phyloP scores from a whole-genome alignment of 1,140 invertebrate genomes.

The Zaprionus camerounensis region DNA sequence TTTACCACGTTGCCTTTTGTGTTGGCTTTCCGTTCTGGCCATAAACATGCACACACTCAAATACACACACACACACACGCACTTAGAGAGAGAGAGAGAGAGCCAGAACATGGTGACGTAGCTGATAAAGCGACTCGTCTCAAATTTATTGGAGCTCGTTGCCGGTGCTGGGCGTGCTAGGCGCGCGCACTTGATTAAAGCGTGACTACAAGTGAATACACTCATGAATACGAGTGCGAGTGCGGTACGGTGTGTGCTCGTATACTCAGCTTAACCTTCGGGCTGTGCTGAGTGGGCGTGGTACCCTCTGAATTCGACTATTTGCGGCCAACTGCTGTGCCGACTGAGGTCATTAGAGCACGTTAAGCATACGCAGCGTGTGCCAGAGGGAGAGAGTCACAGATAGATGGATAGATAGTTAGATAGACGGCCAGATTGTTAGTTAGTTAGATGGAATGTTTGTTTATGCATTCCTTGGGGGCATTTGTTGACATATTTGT shows the following conservation, averaged over 20 bases:
- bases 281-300: slow-evolving; percentile 19
- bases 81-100: neutral
- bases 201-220: slow-evolving; percentile 10
- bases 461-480: slow-evolving; percentile 6
- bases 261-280: slow-evolving; percentile 21
- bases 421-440: neutral
- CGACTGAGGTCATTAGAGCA: slow-evolving; percentile 59
- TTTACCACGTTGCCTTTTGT: slow-evolving; percentile 50
- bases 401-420: neutral
- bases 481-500: slow-evolving; percentile 33
- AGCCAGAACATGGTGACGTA: slow-evolving; percentile 54
- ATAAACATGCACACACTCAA: slow-evolving; percentile 74
- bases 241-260: neutral
- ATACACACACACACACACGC: slow-evolving; percentile 44
- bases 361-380: slow-evolving; percentile 68
- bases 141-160: slow-evolving; percentile 63
- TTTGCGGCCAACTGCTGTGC: slow-evolving; percentile 47
- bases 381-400: slow-evolving; percentile 5
- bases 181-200: slow-evolving; percentile 54
- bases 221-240: slow-evolving; percentile 10
- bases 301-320: slow-evolving; percentile 38
- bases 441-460: neutral
- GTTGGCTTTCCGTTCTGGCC: slow-evolving; percentile 57
- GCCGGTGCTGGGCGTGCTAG: slow-evolving; percentile 45
- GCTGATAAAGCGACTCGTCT: slow-evolving; percentile 68